Evolutionary conservation across 2,113 vertebrate genomes (phyloP).

Genomic region (Xiphophorus couchianus): DNA sequence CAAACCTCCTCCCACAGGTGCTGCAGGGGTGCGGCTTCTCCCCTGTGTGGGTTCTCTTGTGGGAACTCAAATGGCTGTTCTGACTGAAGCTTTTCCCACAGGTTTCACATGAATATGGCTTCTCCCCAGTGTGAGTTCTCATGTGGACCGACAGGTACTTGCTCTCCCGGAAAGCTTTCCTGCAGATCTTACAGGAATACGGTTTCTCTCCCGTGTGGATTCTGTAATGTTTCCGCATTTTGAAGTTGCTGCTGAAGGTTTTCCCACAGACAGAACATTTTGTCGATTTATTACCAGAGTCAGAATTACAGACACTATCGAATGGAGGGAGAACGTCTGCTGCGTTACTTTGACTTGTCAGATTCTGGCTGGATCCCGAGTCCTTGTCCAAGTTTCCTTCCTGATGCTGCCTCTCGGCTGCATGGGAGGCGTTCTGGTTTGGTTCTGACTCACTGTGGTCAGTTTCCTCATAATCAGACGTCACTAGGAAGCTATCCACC

Average conservation of each 20-base stretch:
- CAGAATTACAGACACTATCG: background rate
- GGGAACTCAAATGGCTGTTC: background rate
- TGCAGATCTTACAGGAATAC: background rate
- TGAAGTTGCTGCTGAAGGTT: background rate
- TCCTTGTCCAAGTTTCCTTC: background rate
- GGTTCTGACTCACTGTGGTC: conserved; percentile 4
- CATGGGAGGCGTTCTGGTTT: background rate
- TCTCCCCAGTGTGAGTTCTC: conserved; percentile 5
- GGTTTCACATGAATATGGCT: background rate
- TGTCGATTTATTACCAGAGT: background rate
- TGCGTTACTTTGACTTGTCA: background rate
- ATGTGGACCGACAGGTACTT: background rate
- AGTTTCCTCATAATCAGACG: conserved; percentile 4
- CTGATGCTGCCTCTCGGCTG: background rate
- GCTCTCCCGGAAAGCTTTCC: background rate
- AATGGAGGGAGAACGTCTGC: background rate
- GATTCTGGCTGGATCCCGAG: background rate
- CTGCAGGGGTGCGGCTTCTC: conserved; percentile 1
- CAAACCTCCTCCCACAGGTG: background rate
- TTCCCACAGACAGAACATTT: background rate
- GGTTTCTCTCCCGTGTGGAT: background rate
- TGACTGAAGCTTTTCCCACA: conserved; percentile 6
- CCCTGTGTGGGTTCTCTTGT: background rate
- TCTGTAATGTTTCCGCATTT: background rate
- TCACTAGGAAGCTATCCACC: background rate